A percentile compares a stretch with the other conserved stretches of the same genome.
Evolutionary conservation across 2,797 vertebrate genomes (phyloP).

Genomic region (Todus mexicanus): DNA sequence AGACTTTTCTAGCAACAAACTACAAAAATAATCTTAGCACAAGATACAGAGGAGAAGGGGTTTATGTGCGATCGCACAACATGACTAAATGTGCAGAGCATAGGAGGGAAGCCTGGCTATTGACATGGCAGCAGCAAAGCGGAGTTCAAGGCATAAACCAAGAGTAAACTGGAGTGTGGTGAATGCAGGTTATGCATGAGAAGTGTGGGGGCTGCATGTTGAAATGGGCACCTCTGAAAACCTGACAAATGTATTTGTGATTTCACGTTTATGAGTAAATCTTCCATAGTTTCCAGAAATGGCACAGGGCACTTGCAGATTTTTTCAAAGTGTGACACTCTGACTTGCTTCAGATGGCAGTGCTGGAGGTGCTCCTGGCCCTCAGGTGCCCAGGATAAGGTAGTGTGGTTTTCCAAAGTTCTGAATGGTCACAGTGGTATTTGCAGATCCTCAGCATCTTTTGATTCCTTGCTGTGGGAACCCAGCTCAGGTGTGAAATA

Average conservation of each 20-base stretch:
- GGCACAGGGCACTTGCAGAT: background rate
- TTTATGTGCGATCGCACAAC: background rate
- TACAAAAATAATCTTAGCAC: slow-evolving; percentile 14
- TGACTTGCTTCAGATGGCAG: background rate
- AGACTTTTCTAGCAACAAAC: slow-evolving; percentile 38
- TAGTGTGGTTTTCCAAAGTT: background rate
- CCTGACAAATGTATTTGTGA: background rate
- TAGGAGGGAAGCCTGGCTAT: background rate
- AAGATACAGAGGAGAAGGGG: background rate
- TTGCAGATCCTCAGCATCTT: background rate
- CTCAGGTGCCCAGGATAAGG: background rate
- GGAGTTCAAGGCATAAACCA: background rate
- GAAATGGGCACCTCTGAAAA: background rate
- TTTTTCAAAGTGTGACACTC: background rate
- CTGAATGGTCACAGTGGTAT: background rate
- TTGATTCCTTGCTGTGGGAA: background rate
- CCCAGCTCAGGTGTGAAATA: background rate
- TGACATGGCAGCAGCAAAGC: background rate
- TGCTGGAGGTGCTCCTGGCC: background rate
- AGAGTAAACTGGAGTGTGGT: background rate
- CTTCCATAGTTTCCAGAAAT: background rate
- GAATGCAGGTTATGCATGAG: background rate
- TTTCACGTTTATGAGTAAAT: background rate
- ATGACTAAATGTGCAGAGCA: background rate
- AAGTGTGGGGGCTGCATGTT: background rate